These are phyloP conservation scores for Diplodus sargus DNA, from an alignment of 2,797 vertebrate genomes.

Conservation along the genomic window DNA sequence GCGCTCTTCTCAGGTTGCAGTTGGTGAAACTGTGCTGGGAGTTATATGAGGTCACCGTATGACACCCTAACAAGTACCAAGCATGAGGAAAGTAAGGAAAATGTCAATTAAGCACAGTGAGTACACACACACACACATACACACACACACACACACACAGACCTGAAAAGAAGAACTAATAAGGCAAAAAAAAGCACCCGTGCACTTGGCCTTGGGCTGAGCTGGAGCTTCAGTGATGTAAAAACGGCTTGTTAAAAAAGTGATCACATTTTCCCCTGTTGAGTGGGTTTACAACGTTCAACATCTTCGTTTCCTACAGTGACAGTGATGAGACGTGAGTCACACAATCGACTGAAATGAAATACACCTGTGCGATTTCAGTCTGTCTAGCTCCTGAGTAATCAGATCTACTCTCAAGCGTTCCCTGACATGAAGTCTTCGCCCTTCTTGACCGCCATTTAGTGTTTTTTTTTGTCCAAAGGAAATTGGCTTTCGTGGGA, in stretches of 20 bases:
- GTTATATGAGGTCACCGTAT: conserved; percentile 1
- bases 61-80: neutral
- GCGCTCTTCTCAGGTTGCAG: neutral
- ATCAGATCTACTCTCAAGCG: conserved; percentile 5
- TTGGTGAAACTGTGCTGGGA: neutral
- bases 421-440: neutral
- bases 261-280: conserved; percentile 2
- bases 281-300: neutral
- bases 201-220: neutral
- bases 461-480: neutral
- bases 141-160: conserved; percentile 6
- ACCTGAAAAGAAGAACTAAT: conserved; percentile 1
- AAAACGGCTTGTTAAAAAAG: neutral
- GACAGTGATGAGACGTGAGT: neutral
- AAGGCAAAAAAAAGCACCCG: conserved; percentile 27
- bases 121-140: neutral
- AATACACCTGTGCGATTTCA: neutral
- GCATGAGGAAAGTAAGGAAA: neutral
- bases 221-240: neutral
- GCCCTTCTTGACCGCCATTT: neutral
- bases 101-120: neutral
- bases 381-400: conserved; percentile 6
- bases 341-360: neutral
- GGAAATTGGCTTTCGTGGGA: neutral
- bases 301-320: neutral